Conservation (phyloP, 1,140 invertebrate genomes). For the Drosophila kanapiae region DNA sequence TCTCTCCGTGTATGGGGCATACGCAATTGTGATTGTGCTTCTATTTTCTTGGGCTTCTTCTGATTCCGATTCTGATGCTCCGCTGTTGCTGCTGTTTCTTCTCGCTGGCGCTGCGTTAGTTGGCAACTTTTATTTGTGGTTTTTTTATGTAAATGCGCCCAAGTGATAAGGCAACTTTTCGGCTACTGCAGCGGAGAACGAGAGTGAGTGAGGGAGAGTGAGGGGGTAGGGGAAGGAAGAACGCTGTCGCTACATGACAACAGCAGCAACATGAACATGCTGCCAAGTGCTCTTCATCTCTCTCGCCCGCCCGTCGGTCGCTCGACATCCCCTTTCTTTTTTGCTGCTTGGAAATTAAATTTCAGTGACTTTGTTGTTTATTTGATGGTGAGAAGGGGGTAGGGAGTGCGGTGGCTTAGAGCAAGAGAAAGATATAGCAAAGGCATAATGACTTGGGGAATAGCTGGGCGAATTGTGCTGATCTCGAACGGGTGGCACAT, state of each 20-base stretch:
- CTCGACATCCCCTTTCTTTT: constrained; percentile 34
- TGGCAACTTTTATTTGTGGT: constrained; percentile 83
- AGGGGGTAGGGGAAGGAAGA: constrained; percentile 27
- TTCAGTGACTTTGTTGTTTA: constrained; percentile 83
- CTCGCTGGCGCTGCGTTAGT: constrained; percentile 69
- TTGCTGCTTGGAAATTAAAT: constrained; percentile 76
- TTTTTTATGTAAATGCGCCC: constrained; percentile 84
- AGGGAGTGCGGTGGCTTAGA: not conserved
- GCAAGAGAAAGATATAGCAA: constrained; percentile 8
- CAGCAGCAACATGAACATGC: constrained; percentile 80
- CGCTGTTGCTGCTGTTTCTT: constrained; percentile 16
- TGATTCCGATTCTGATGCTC: constrained; percentile 49
- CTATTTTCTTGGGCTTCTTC: constrained; percentile 68
- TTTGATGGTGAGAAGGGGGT: constrained; percentile 35
- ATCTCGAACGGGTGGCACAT: constrained; percentile 4
- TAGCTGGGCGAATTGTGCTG: constrained; percentile 25
- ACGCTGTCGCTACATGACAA: constrained; percentile 74
- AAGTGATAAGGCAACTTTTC: constrained; percentile 83
- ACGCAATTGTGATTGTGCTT: constrained; percentile 42
- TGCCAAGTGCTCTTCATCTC: constrained; percentile 71
- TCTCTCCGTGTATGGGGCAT: constrained; percentile 3
- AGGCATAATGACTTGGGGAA: constrained; percentile 62
- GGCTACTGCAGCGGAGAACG: constrained; percentile 58
- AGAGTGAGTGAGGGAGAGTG: not conserved
- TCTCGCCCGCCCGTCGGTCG: constrained; percentile 18